Evolutionary conservation across 2,888 invertebrate species (phyloP), one percentile per base, ranked within the genome.

Genomic region (Alsophila aescularia): DNA sequence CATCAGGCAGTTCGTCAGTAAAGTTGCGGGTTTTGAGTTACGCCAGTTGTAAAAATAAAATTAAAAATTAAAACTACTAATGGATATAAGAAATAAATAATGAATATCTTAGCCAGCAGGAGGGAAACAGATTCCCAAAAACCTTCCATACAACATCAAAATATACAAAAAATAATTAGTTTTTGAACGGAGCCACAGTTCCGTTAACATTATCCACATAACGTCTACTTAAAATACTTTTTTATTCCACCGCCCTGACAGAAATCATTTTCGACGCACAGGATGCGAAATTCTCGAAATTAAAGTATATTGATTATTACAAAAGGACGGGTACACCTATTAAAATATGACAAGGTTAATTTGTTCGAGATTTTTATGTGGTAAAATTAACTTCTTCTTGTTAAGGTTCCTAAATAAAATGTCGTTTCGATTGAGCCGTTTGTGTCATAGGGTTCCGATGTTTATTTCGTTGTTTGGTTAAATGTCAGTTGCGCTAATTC

Each of bases 311-410:
- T 56, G 55, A 47, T 51, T 45, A 51, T 45, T 52, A 48, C 55
- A 43, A 58, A 60, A 43, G 50, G 41, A 15, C 48, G 41, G 16
- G 13, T 8, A 39, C 8, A 1, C 49, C 48, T 55, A 58, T 64
- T 62, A 64, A 56, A 45, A 53, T 47, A 54, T 64, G 64, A 62
- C 64, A 64, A 58, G 61, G 64, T 64, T 56, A 58, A 58, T 60
- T 50, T 35, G 15, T 34, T 40, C 27, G 13, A 35, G 45, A 29
- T 44, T 35, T 55, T 55, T 56, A 50, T 40, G 27, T n/a, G 18
- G 15, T 8, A 47, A 51, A 56, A 55, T 55, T 55, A 50, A 50
- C 40, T 32, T 45, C 35, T 43, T 13, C 31, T 10, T 7, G 12
- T 21, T 43, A 18, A 54, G n/a, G 55, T 47, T 45, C 55, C 55